Conservation (phyloP, 92 coral and sea anemone genomes). For the Phenganax stokvisi region DNA sequence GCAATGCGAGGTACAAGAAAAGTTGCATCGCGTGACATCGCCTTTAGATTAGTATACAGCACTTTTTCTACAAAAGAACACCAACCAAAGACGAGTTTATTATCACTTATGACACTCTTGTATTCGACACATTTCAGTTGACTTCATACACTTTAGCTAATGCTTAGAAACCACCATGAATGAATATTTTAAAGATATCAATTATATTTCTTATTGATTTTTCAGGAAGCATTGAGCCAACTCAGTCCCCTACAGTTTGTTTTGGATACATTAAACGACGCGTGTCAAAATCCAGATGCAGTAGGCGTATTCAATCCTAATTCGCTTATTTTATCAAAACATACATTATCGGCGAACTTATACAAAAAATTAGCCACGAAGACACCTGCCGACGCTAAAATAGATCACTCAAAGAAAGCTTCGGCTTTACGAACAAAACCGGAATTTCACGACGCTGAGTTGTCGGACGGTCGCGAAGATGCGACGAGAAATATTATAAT, state of each 20-base stretch:
- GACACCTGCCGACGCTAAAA: conserved; percentile 25
- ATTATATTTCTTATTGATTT: neutral
- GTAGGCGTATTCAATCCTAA: conserved; percentile 38
- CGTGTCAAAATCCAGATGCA: conserved; percentile 59
- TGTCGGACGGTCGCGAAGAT: conserved; percentile 41
- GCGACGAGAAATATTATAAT: conserved; percentile 34
- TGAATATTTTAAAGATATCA: neutral
- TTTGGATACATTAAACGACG: conserved; percentile 73
- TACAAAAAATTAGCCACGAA: conserved; percentile 38
- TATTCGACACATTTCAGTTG: no score
- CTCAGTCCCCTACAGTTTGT: conserved; percentile 75
- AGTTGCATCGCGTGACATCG: no score
- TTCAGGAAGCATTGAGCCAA: conserved; percentile 69
- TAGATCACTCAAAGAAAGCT: conserved; percentile 29
- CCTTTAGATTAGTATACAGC: no score
- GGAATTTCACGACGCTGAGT: conserved; percentile 31
- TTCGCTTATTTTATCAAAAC: conserved; percentile 34
- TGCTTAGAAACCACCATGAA: no score
- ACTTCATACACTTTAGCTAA: no score
- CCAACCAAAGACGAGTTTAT: no score
- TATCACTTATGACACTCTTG: no score
- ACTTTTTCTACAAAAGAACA: no score
- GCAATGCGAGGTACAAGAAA: no score
- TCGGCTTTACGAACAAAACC: conserved; percentile 25
- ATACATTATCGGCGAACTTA: conserved; percentile 29